A percentile compares a stretch with the other conserved stretches of the same genome.
These are phyloP conservation scores for Armadillidium nasatum DNA, from an alignment of 1,140 invertebrate species.

Conservation along the genomic window DNA sequence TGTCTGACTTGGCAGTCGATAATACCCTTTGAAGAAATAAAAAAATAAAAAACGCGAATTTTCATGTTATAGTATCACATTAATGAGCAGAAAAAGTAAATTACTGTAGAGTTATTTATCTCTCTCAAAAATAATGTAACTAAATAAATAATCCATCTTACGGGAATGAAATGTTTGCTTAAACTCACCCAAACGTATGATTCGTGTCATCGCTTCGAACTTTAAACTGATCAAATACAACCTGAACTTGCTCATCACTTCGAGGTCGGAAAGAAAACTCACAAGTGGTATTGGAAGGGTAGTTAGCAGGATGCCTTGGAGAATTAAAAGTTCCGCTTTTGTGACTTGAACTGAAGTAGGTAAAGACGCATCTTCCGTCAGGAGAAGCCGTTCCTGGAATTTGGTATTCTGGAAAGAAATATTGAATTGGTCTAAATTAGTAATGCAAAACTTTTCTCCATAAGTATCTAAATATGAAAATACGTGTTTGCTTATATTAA, in stretches of 20 bases:
- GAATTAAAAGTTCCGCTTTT: constrained; percentile 91
- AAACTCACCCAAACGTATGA: constrained; percentile 37
- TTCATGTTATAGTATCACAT: too few relatives aligned
- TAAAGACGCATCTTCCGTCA: constrained; percentile 81
- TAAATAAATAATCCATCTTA: too few relatives aligned
- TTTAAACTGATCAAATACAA: constrained; percentile 90
- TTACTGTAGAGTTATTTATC: too few relatives aligned
- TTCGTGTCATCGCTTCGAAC: constrained; percentile 64
- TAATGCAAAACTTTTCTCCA: neutral
- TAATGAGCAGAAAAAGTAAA: too few relatives aligned
- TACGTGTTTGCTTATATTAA: neutral
- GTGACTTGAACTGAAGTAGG: constrained; percentile 75
- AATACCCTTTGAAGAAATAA: too few relatives aligned
- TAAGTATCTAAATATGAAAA: neutral
- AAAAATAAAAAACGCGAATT: too few relatives aligned
- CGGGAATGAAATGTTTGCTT: too few relatives aligned
- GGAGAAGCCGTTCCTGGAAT: constrained; percentile 91
- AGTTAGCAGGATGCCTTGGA: constrained; percentile 89
- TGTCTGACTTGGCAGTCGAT: too few relatives aligned
- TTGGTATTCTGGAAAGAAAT: constrained; percentile 67
- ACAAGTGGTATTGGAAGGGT: constrained; percentile 88
- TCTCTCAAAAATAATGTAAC: too few relatives aligned
- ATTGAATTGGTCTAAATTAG: neutral
- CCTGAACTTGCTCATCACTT: constrained; percentile 81
- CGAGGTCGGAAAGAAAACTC: constrained; percentile 80